Base-by-base conservation (phyloP, 2,113 vertebrate species). In the Colius striatus region DNA sequence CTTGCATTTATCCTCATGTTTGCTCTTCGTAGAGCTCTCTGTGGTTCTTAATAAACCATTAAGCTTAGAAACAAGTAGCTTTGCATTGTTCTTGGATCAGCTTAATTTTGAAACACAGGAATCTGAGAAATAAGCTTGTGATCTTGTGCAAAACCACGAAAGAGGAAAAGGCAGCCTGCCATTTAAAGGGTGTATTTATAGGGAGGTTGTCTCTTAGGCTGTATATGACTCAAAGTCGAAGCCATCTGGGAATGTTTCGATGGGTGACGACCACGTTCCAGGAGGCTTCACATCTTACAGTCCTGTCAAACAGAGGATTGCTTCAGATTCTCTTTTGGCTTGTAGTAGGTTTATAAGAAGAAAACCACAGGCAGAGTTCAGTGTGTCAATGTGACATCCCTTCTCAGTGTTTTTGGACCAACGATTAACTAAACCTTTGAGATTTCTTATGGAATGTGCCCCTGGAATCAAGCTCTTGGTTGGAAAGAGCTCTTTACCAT, bases 151-250 rank as follows among this genome's bases (percentile, higher is more conserved):
- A 45, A 93, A 12, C 15, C 45, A 4, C 0, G 73, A 41, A 68
- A 50, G 79, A 85, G 63, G 23, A 54, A 58, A 77, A 86, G 90
- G 85, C 85, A 32, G 32, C 1, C 27, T 86, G 72, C 43, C 66
- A 41, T 95, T 92, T 90, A 15, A 45, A 63, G 47, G 68, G 22
- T 32, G 75, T 90, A 19, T 90, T 92, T 74, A 32, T 54, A 70
- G 84, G 80, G 41, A 89, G 55, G 63, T 65, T 13, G 1, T 58
- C 74, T 88, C 25, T 1, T 65, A 86, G 70, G 45, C 84, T 68
- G 45, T n/a, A 16, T 80, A 84, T 60, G 91, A 81, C 67, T 90
- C 82, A 57, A 75, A 87, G 53, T 5, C 5, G 36, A 20, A 81
- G 54, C 85, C 79, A 79, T 41, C 90, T 76, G 94, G 88, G 86